Evolutionary conservation across 2,888 invertebrate species (phyloP), one percentile per base, ranked within the genome.

Genomic region (Unio pictorum): DNA sequence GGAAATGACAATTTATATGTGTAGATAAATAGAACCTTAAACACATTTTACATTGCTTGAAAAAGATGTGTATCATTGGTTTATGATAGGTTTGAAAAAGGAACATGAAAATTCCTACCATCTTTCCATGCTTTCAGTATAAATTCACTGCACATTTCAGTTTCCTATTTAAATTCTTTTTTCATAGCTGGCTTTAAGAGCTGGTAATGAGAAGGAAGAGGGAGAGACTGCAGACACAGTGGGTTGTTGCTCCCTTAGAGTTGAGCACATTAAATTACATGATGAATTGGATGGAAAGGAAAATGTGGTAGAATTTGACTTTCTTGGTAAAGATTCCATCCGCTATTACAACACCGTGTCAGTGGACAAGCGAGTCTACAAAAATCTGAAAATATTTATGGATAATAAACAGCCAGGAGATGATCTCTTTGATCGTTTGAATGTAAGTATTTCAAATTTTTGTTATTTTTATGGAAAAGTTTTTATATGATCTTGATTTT

Each of bases 181-280:
- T n/a, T 23, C 23, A 17, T 78, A 91, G 90, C 92, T 99, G 73
- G 99, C 99, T n/a, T 92, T 99, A 84, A 96, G 99, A 93, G 99
- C 98, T 78, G 95, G 98, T 91, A 99, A 99, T 89, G 99, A 99
- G 91, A 99, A 99, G 90, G 99, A 99, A 89, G 99, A 98, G 90
- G 99, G 98, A 89, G 99, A 99, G 90, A 91, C 91, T 17, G 99
- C 99, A 0, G 99, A 99, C 87, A 99, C 99, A 0, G 99, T 99
- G 0, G 99, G 98, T 89, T 99, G 99, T 89, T 99, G 99, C 91
- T 99, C 99, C 1, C 92, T 99, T 73, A 93, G 99, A 71, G 95
- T 96, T 54, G 99, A 99, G 91, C 99, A 99, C 88, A 96, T 99
- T 81, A 93, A 93, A 81, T 91, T 99, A 76, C 95, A 96, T 84